These are phyloP conservation scores for Anguilla pacifica DNA, from an alignment of 2,797 vertebrate genomes.

Conservation along the genomic window DNA sequence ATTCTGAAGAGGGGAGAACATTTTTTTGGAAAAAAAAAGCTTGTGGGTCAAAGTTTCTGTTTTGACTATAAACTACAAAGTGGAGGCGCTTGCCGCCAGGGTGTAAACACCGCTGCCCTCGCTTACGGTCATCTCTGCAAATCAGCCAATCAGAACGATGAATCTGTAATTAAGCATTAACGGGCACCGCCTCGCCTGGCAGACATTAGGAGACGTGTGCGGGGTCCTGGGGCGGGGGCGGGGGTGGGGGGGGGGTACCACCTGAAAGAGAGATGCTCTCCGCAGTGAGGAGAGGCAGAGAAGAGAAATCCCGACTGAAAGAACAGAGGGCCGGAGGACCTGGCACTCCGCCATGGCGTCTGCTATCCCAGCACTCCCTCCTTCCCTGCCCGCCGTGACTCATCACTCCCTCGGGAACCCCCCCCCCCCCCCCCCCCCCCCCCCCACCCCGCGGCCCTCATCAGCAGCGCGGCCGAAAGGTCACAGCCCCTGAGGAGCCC, in stretches of 20 bases:
- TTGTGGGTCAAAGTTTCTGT: not conserved
- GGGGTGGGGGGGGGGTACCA: not conserved
- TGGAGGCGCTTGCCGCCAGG: too few species aligned
- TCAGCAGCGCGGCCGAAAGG: not conserved
- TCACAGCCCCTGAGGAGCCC: too few species aligned
- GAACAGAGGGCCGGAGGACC: not conserved
- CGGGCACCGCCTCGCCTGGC: conserved; percentile 8
- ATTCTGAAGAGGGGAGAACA: too few species aligned
- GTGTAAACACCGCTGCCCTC: not conserved
- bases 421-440: too few species aligned
- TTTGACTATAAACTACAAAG: not conserved
- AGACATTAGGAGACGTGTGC: conserved; percentile 11
- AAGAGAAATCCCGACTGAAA: not conserved
- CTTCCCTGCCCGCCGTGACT: not conserved
- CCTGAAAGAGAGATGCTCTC: not conserved
- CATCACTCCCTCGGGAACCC: not conserved
- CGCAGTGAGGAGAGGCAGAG: not conserved
- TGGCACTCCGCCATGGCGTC: not conserved
- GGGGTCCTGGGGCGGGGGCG: not conserved
- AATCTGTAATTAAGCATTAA: conserved; percentile 41
- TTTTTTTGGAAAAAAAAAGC: too few species aligned
- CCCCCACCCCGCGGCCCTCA: not conserved
- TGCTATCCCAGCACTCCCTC: not conserved
- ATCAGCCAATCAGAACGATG: conserved; percentile 42
- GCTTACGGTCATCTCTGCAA: conserved; percentile 40